A percentile compares a stretch with the other conserved stretches of the same genome.
These are phyloP conservation scores for Gasterosteus aculeatus DNA, from an alignment of 2,113 vertebrate genomes.

Conservation along the genomic window DNA sequence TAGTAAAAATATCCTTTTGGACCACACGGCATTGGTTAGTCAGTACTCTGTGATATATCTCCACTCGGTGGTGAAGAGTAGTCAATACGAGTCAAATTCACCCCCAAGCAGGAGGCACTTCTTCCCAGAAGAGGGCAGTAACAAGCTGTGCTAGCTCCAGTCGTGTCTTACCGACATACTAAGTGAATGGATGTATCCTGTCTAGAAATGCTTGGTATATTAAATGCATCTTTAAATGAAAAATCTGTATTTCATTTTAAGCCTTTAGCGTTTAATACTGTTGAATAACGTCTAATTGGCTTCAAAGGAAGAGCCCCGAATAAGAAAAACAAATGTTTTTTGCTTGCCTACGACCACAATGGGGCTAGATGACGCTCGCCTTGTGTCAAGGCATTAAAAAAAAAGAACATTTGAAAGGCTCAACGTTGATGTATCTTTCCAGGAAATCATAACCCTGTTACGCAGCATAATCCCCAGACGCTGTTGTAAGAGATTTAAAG, in stretches of 20 bases:
- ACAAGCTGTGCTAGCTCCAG: not conserved
- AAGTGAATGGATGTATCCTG: not conserved
- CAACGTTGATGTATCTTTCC: not conserved
- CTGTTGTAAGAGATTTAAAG: not conserved
- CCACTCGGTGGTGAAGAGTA: slow-evolving; percentile 41
- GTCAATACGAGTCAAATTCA: slow-evolving; percentile 25
- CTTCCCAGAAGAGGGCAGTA: slow-evolving; percentile 72
- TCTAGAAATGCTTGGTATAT: not conserved
- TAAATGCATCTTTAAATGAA: not conserved
- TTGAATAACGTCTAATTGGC: not conserved
- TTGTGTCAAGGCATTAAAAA: not conserved
- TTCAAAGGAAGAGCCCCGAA: not conserved
- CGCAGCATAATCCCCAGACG: not conserved
- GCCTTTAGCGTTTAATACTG: not conserved
- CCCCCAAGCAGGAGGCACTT: not conserved
- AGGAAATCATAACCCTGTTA: not conserved
- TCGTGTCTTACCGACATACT: not conserved
- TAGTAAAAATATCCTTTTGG: too few species aligned
- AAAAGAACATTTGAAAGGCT: not conserved
- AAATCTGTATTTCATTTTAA: not conserved
- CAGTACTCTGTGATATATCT: slow-evolving; percentile 2
- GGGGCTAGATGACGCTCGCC: not conserved
- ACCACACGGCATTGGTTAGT: not conserved
- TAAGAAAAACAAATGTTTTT: not conserved
- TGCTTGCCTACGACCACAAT: not conserved